Evolutionary conservation across 1,140 invertebrate species (phyloP), one percentile per base, ranked within the genome.

Genomic region (Fopius arisanus): DNA sequence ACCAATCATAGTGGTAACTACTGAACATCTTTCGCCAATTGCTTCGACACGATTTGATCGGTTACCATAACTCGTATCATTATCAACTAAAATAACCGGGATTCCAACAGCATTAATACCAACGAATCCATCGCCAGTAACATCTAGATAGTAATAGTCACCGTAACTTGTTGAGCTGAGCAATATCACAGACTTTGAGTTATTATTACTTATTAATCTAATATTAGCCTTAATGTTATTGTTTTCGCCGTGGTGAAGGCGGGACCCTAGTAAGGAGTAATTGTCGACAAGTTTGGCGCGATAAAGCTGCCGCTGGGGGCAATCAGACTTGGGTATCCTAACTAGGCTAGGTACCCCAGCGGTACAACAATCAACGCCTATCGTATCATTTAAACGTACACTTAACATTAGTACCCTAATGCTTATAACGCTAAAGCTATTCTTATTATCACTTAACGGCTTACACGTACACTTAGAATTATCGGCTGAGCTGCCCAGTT

Each of bases 241-340:
- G 86, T 87, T 85, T 81, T 86, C 82, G 84, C 84, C 84, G 79
- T 78, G 78, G 79, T 83, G 63, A 84, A 86, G 84, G 84, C 85
- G 82, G 84, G 83, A 86, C 83, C 83, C 86, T 86, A 86, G 79
- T 86, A 85, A 86, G 81, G 84, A 86, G 83, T 87, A 86, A 86
- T 86, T 87, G 83, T 87, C 82, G 82, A 85, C 82, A 82, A 82
- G 83, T 80, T 84, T 82, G 83, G 83, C 81, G 81, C 84, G 78
- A 84, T 81, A 81, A 81, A 85, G 79, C 82, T 76, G 81, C 85
- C 84, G 83, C 83, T 83, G 83, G 86, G 86, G 84, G 81, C 82
- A 80, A 84, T 88, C 87, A 88, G 87, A 88, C 87, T 88, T 88
- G 87, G 83, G 85, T 88, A 88, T 88, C 87, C 86, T 88, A 88